Percentiles rank a stretch among this genome's conserved stretches.
Conservation (phyloP, 2,797 vertebrate genomes). For the Onychomys arenicola region DNA sequence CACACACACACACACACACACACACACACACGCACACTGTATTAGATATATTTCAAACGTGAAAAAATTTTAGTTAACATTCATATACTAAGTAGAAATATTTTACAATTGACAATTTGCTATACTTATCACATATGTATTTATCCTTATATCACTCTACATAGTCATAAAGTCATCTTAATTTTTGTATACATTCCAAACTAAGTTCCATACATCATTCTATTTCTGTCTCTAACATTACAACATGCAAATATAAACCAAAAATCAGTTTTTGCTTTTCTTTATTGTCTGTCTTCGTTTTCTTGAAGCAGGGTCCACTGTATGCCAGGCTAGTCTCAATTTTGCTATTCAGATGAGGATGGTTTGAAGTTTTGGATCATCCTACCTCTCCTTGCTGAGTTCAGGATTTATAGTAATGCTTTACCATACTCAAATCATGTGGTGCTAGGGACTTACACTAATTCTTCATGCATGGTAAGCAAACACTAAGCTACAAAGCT, state of each 20-base stretch:
- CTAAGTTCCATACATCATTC: neutral
- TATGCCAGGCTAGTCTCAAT: neutral
- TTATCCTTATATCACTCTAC: neutral
- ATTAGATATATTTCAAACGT: neutral
- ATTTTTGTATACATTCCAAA: neutral
- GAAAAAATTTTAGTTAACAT: neutral
- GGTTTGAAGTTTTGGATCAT: neutral
- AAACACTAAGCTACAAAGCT: neutral
- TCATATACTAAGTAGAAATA: neutral
- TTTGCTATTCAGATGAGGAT: neutral
- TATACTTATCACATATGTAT: neutral
- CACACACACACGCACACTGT: neutral
- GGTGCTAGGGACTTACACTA: neutral
- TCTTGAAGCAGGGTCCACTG: neutral
- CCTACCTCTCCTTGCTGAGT: neutral
- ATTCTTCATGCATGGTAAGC: neutral
- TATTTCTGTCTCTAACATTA: slow-evolving; percentile 6
- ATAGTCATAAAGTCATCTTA: neutral
- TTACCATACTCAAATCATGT: neutral
- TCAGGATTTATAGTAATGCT: neutral
- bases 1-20: neutral
- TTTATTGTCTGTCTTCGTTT: neutral
- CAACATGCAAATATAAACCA: neutral
- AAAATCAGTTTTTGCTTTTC: neutral
- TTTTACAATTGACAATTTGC: neutral